A percentile compares a stretch with the other conserved stretches of the same genome.
Evolutionary conservation across 1,140 invertebrate genomes (phyloP).

Genomic region (Lepidurus couesii): DNA sequence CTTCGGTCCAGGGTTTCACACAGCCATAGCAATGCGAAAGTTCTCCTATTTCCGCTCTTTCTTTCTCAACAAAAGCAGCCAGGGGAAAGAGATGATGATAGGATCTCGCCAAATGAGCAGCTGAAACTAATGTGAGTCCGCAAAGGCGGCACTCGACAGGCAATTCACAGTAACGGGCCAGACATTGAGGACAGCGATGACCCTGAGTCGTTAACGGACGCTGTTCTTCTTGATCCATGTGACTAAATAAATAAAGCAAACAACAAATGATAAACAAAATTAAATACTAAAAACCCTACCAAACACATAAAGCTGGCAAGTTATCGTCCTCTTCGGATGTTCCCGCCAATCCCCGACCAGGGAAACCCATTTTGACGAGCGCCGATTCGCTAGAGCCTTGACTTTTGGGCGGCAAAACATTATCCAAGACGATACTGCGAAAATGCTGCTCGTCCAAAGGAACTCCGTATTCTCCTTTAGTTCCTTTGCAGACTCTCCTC

Average conservation of each 20-base stretch:
- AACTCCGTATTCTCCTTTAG: constrained; percentile 76
- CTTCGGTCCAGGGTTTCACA: constrained; percentile 25
- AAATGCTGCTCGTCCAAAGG: constrained; percentile 89
- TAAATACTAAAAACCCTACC: constrained; percentile 48
- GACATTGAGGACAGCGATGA: constrained; percentile 93
- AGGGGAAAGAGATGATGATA: constrained; percentile 96
- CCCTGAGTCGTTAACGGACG: constrained; percentile 62
- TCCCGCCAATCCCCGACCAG: constrained; percentile 34
- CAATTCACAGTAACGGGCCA: constrained; percentile 94
- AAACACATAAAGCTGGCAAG: constrained; percentile 61
- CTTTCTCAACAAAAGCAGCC: constrained; percentile 68
- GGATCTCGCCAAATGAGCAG: constrained; percentile 91
- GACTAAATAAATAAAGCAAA: constrained; percentile 52
- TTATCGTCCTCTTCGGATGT: constrained; percentile 23
- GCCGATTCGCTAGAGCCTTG: constrained; percentile 63
- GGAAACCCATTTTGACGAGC: constrained; percentile 87
- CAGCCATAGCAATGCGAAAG: constrained; percentile 24
- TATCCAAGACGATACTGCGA: constrained; percentile 60
- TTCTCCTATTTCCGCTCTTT: not conserved
- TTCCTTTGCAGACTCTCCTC: constrained; percentile 72
- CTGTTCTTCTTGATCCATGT: constrained; percentile 60
- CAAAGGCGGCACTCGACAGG: constrained; percentile 94
- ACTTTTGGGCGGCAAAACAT: constrained; percentile 76
- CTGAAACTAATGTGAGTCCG: constrained; percentile 92
- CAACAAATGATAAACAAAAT: constrained; percentile 33